These are phyloP conservation scores for Serilophus lunatus DNA, from an alignment of 2,113 vertebrate genomes.

Conservation along the genomic window DNA sequence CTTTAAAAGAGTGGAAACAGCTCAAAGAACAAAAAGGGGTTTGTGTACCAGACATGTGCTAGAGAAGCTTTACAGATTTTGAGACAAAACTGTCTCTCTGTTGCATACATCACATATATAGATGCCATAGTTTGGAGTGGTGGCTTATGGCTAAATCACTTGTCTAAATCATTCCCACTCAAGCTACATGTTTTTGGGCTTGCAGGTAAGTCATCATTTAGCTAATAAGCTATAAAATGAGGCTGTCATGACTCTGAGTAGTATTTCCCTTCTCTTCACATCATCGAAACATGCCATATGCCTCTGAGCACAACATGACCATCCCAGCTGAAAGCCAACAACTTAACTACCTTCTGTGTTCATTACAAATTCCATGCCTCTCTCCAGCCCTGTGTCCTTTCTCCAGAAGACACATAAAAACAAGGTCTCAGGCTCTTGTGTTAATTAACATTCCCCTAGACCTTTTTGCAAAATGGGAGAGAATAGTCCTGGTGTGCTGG, in stretches of 20 bases:
- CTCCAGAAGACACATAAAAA: conserved; percentile 58
- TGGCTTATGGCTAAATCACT: neutral
- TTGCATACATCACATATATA: neutral
- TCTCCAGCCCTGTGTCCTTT: conserved; percentile 28
- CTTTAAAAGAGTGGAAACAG: neutral
- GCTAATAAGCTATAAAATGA: conserved; percentile 44
- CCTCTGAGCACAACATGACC: neutral
- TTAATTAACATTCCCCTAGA: conserved; percentile 59
- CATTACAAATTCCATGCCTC: conserved; percentile 31
- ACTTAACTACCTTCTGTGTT: conserved; percentile 12
- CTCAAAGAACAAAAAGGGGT: neutral
- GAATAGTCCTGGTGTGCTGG: conserved; percentile 46
- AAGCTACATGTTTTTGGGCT: neutral
- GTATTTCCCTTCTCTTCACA: neutral
- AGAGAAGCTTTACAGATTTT: neutral
- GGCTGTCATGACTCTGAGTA: neutral
- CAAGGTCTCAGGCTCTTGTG: conserved; percentile 49
- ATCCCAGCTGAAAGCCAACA: neutral
- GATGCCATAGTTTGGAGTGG: neutral
- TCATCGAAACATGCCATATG: neutral
- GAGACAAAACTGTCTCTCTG: neutral
- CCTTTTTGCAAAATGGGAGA: conserved; percentile 46
- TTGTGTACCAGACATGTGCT: neutral
- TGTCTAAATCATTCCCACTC: neutral
- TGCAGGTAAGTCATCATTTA: conserved; percentile 2